Evolutionary conservation across 2,888 invertebrate genomes (phyloP).

Genomic region (Cabera pusaria): DNA sequence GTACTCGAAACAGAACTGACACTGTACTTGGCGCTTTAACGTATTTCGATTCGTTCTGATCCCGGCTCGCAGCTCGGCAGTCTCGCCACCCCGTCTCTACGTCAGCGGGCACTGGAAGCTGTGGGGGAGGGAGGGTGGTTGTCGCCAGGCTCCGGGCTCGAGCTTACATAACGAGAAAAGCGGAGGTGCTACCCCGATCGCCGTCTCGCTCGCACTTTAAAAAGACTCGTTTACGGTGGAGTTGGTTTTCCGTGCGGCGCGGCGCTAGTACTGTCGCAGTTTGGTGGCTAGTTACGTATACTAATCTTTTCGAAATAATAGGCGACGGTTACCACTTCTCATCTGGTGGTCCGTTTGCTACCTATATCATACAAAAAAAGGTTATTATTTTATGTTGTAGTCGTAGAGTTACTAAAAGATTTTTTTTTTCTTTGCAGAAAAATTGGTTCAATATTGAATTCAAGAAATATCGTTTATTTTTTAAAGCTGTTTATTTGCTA

Average conservation of each 20-base stretch:
- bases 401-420: too few species aligned
- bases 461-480: too few species aligned
- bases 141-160: constrained; percentile 75
- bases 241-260: constrained; percentile 43
- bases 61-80: constrained; percentile 26
- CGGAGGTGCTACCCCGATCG: constrained; percentile 67
- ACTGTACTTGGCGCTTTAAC: constrained; percentile 21
- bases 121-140: constrained; percentile 35
- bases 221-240: constrained; percentile 37
- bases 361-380: too few species aligned
- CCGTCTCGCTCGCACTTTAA: constrained; percentile 62
- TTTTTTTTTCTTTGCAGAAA: too few species aligned
- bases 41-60: constrained; percentile 28
- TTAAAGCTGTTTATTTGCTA: too few species aligned
- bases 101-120: constrained; percentile 23
- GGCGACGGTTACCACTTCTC: too few species aligned
- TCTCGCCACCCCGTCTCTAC: constrained; percentile 20
- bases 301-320: too few species aligned
- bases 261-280: too few species aligned
- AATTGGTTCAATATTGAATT: too few species aligned
- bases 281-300: too few species aligned
- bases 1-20: constrained; percentile 19
- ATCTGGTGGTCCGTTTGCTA: too few species aligned
- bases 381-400: too few species aligned
- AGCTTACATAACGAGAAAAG: constrained; percentile 82